These are phyloP conservation scores for Trichogramma evanescens DNA, from an alignment of 2,888 invertebrate genomes.

Conservation along the genomic window DNA sequence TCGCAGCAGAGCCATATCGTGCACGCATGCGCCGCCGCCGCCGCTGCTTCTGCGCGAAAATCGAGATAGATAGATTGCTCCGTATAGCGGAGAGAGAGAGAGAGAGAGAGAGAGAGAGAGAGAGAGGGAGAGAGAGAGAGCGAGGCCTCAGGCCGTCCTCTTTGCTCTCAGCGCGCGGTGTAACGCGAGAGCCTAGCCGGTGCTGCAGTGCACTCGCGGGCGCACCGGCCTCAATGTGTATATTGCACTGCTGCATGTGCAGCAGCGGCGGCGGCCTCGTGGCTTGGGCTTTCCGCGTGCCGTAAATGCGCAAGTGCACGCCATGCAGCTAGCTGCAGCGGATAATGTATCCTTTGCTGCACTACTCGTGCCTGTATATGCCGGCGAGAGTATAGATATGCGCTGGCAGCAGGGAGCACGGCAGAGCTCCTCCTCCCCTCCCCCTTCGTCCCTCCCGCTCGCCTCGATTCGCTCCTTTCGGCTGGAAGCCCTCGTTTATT, in stretches of 20 bases:
- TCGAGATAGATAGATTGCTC: background rate
- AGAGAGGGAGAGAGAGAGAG: background rate
- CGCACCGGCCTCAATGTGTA: background rate
- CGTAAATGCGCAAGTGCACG: background rate
- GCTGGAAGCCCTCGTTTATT: no score
- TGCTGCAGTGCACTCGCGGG: background rate
- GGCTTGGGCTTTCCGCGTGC: conserved; percentile 20
- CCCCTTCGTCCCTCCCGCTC: conserved; percentile 1
- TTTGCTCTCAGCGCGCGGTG: background rate
- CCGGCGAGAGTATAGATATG: no score
- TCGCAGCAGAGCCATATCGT: no score
- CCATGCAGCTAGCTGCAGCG: no score
- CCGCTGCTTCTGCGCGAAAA: background rate
- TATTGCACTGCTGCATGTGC: background rate
- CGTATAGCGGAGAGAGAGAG: background rate
- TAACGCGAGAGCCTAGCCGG: background rate
- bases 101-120: background rate
- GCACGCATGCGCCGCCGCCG: background rate
- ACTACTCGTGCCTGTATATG: background rate
- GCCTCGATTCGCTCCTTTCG: background rate
- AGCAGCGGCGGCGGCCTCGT: conserved; percentile 21
- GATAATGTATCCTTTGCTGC: background rate
- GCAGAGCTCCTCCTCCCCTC: no score
- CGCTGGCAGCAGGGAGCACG: no score
- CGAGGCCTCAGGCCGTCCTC: background rate